phyloP scores from a whole-genome alignment of 1,140 invertebrate species.

The Watersipora subatra region DNA sequence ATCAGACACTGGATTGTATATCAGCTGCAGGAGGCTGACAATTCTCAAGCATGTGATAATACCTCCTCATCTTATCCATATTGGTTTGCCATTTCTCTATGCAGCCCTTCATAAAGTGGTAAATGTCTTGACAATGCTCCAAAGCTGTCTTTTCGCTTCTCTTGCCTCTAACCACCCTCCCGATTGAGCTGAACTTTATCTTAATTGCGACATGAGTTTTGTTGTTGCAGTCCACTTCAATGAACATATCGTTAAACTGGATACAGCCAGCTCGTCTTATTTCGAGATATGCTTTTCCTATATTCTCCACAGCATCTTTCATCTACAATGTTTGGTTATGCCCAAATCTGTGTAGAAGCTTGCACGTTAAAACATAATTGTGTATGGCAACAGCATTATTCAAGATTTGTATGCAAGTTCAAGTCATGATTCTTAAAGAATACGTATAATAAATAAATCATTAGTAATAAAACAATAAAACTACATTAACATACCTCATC shows the following conservation, averaged over 20 bases:
- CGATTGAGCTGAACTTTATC: neutral
- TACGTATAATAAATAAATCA: too few relatives aligned
- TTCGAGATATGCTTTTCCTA: neutral
- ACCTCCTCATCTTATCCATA: conserved; percentile 17
- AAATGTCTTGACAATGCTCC: conserved; percentile 2
- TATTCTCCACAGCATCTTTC: neutral
- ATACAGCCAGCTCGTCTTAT: neutral
- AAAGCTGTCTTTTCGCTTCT: neutral
- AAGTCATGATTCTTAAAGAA: too few relatives aligned
- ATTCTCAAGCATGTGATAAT: too few relatives aligned
- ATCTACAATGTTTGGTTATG: too few relatives aligned
- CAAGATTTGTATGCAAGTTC: too few relatives aligned
- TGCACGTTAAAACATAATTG: too few relatives aligned
- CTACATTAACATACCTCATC: too few relatives aligned
- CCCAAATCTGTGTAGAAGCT: too few relatives aligned
- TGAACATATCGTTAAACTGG: neutral
- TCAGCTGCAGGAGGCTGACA: too few relatives aligned
- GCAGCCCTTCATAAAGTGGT: conserved; percentile 25
- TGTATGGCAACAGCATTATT: too few relatives aligned
- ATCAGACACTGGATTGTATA: too few relatives aligned
- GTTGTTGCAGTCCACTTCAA: neutral
- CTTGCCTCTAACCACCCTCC: neutral
- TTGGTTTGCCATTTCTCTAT: conserved; percentile 22
- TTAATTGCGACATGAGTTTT: neutral
- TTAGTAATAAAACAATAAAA: too few relatives aligned